phyloP scores from a whole-genome alignment of 2,888 invertebrate species.

The Scaptomyza caliginosa region DNA sequence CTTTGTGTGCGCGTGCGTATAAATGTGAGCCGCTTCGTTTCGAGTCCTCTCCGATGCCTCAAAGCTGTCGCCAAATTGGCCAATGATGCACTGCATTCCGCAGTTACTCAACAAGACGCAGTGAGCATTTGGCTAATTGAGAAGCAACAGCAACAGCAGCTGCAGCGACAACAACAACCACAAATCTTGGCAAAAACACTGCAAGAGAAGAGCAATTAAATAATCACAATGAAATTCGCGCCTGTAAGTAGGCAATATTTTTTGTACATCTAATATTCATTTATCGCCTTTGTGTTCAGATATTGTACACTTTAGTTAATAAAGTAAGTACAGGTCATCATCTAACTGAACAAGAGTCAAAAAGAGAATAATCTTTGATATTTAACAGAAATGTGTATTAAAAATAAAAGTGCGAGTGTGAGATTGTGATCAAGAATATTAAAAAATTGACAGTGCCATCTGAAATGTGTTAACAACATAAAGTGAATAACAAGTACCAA shows the following conservation, averaged over 20 bases:
- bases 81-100: background rate
- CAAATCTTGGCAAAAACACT: conserved; percentile 24
- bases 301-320: background rate
- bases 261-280: conserved; percentile 8
- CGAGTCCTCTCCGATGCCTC: conserved; percentile 10
- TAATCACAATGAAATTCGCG: conserved; percentile 14
- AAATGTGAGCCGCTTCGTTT: conserved; percentile 20
- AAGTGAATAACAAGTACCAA: background rate
- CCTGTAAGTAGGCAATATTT: conserved; percentile 62
- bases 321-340: too few species aligned
- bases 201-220: conserved; percentile 21
- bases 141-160: conserved; percentile 22
- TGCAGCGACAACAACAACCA: conserved; percentile 15
- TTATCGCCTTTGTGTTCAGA: background rate
- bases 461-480: background rate
- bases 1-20: conserved; percentile 32
- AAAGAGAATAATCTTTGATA: background rate
- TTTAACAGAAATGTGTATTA: background rate
- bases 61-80: conserved; percentile 12
- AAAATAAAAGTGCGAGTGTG: background rate
- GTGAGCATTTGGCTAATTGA: conserved; percentile 19
- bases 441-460: background rate
- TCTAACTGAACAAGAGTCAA: background rate
- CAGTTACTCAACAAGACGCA: background rate
- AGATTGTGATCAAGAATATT: background rate